A percentile compares a stretch with the other conserved stretches of the same genome.
These are phyloP conservation scores for Diaprepes abbreviatus DNA, from an alignment of 2,888 invertebrate genomes.

Conservation along the genomic window DNA sequence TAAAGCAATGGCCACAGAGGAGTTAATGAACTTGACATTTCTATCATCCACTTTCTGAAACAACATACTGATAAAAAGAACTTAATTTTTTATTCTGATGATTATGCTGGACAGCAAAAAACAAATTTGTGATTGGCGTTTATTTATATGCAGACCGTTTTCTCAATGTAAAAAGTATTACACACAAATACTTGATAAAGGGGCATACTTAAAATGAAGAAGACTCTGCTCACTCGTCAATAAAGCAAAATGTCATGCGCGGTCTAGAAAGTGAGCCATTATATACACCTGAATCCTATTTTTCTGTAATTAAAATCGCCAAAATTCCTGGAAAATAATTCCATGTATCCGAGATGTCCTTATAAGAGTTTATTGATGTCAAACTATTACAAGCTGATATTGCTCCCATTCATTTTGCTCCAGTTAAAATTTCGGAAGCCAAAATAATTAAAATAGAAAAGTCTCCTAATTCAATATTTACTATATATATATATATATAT, in stretches of 20 bases:
- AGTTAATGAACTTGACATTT: not conserved
- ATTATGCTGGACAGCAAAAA: not conserved
- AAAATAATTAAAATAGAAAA: too few relatives aligned
- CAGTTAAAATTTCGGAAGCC: too few relatives aligned
- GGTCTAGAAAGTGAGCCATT: not conserved
- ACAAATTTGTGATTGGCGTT: not conserved
- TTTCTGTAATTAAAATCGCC: not conserved
- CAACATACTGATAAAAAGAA: not conserved
- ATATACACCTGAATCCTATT: not conserved
- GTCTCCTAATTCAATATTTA: too few relatives aligned
- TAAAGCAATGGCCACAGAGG: conserved; percentile 48
- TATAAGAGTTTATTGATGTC: not conserved
- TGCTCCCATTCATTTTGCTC: too few relatives aligned
- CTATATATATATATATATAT: too few relatives aligned
- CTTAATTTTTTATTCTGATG: not conserved
- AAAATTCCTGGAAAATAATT: not conserved
- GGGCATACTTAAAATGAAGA: not conserved
- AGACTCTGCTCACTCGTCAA: not conserved
- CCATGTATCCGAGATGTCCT: not conserved
- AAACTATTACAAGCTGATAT: too few relatives aligned
- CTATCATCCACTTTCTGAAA: not conserved
- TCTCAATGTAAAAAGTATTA: not conserved
- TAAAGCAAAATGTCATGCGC: not conserved
- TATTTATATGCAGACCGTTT: not conserved
- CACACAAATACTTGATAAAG: not conserved